Evolutionary conservation across 2,113 vertebrate genomes (phyloP).

Genomic region (Vanacampus margaritifer): DNA sequence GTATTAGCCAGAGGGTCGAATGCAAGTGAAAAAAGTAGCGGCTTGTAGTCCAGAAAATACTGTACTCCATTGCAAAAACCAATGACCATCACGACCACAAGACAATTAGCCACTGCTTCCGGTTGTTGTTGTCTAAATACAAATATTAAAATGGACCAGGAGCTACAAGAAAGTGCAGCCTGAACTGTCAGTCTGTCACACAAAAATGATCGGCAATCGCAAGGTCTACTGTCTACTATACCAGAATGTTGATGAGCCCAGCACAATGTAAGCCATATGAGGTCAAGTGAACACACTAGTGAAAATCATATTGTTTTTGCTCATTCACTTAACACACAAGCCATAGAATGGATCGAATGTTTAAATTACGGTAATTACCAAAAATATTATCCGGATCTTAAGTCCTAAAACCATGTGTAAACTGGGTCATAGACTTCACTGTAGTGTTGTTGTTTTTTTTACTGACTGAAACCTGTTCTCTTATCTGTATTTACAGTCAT

Average conservation of each 20-base stretch:
- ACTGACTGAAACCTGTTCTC: not conserved
- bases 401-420: not conserved
- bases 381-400: not conserved
- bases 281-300: not conserved
- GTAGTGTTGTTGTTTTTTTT: not conserved
- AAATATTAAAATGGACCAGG: too few species aligned
- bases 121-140: too few species aligned
- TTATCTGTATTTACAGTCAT: constrained; percentile 3
- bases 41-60: too few species aligned
- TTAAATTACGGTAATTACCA: not conserved
- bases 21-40: too few species aligned
- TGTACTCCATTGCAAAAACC: too few species aligned
- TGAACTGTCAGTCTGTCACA: not conserved
- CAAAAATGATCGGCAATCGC: not conserved
- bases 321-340: not conserved
- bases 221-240: not conserved
- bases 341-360: not conserved
- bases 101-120: too few species aligned
- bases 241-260: not conserved
- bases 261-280: not conserved
- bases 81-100: too few species aligned
- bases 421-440: not conserved
- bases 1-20: too few species aligned
- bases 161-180: not conserved
- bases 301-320: not conserved